Evolutionary conservation across 2,113 vertebrate genomes (phyloP).

Genomic region (Ammospiza nelsoni): DNA sequence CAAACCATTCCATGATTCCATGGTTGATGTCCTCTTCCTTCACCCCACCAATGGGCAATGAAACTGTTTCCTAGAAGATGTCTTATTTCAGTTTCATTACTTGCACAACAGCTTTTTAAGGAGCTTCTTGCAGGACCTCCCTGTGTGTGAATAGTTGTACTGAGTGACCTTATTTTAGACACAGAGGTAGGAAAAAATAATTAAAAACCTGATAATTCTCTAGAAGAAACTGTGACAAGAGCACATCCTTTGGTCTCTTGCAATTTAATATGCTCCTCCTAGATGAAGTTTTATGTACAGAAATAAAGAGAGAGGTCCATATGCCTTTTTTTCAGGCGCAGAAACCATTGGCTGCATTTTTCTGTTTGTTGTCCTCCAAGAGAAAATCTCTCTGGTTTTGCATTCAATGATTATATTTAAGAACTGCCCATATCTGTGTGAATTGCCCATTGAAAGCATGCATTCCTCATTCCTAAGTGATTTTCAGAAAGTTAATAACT

Average conservation of each 20-base stretch:
- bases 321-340: neutral
- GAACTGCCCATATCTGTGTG: neutral
- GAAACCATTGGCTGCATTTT: neutral
- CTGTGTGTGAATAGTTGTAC: neutral
- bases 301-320: neutral
- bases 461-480: neutral
- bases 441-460: neutral
- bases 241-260: neutral
- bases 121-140: neutral
- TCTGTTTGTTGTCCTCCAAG: neutral
- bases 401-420: neutral
- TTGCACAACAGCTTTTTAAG: neutral
- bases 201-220: neutral
- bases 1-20: too few relatives aligned
- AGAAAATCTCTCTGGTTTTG: neutral
- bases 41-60: neutral
- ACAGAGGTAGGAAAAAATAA: neutral
- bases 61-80: neutral
- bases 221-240: neutral
- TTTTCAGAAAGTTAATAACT: neutral
- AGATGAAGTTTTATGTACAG: neutral
- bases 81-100: neutral
- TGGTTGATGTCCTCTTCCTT: neutral
- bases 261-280: neutral
- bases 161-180: neutral